phyloP scores from a whole-genome alignment of 2,113 vertebrate species.

The Cryptotis parvus region DNA sequence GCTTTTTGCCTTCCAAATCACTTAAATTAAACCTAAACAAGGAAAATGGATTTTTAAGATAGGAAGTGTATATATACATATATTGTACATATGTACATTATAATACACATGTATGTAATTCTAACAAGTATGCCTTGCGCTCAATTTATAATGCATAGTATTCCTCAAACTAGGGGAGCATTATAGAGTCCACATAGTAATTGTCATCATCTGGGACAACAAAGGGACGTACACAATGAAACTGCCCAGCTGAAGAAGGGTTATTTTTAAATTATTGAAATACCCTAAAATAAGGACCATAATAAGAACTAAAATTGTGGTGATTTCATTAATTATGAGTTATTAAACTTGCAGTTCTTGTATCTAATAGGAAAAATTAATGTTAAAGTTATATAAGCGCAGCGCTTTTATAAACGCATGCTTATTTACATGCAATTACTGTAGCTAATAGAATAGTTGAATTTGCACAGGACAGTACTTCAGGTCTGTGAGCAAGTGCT shows the following conservation, averaged over 20 bases:
- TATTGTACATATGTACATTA: neutral
- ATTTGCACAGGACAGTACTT: neutral
- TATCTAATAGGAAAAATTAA: constrained; percentile 26
- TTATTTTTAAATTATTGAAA: constrained; percentile 61
- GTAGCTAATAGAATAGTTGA: neutral
- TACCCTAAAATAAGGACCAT: constrained; percentile 27
- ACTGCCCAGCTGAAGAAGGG: constrained; percentile 54
- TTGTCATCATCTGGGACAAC: constrained; percentile 71
- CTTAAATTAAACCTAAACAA: neutral
- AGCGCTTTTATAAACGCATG: neutral
- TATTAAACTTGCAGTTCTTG: constrained; percentile 39
- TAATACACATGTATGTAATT: constrained; percentile 49
- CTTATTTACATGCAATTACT: neutral
- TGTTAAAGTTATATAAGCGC: neutral
- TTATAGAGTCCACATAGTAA: constrained; percentile 31
- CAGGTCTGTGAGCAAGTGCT: neutral
- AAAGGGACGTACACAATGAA: constrained; percentile 52
- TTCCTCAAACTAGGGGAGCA: constrained; percentile 41
- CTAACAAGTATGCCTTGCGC: neutral
- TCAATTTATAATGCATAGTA: neutral
- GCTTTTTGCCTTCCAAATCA: neutral
- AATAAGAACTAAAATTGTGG: constrained; percentile 36
- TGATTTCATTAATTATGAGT: constrained; percentile 50
- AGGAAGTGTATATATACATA: neutral
- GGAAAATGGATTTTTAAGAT: constrained; percentile 45